Evolutionary conservation across 2,113 vertebrate genomes (phyloP).

Genomic region (Ivindomyrus marchei): DNA sequence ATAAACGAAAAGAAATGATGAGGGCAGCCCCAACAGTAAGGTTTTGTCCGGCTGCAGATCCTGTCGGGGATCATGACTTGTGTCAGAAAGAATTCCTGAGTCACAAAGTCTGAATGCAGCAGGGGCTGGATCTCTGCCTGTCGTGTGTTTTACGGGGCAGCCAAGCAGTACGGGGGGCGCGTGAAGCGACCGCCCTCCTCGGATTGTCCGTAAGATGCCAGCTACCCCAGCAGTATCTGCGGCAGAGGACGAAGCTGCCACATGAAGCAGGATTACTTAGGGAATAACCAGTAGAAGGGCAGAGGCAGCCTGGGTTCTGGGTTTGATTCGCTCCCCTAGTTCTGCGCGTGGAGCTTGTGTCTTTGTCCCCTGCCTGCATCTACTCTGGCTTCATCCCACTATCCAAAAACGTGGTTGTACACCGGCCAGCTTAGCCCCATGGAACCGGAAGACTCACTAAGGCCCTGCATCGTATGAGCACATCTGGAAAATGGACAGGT

Average conservation of each 20-base stretch:
- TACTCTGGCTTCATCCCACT: not conserved
- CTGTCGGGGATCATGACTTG: not conserved
- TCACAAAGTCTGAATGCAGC: not conserved
- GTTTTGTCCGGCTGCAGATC: not conserved
- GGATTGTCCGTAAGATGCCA: not conserved
- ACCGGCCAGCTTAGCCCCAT: not conserved
- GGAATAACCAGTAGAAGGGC: not conserved
- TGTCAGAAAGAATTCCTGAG: conserved; percentile 8
- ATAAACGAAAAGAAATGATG: not conserved
- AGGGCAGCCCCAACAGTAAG: not conserved
- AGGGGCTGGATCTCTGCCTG: not conserved
- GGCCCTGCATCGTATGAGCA: not conserved
- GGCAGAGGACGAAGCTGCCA: too few relatives aligned
- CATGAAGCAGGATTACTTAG: not conserved
- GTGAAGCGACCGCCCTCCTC: not conserved
- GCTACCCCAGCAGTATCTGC: not conserved
- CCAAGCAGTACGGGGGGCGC: not conserved
- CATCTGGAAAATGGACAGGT: not conserved
- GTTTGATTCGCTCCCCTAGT: not conserved
- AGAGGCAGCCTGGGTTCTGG: not conserved
- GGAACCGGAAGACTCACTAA: not conserved
- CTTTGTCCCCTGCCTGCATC: not conserved
- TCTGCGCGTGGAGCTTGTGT: not conserved
- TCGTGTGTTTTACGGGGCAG: not conserved
- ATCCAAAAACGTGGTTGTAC: not conserved